Evolutionary conservation across 2,797 vertebrate species (phyloP), one percentile per base, ranked within the genome.

Genomic region (Chaetodon trifasciatus): DNA sequence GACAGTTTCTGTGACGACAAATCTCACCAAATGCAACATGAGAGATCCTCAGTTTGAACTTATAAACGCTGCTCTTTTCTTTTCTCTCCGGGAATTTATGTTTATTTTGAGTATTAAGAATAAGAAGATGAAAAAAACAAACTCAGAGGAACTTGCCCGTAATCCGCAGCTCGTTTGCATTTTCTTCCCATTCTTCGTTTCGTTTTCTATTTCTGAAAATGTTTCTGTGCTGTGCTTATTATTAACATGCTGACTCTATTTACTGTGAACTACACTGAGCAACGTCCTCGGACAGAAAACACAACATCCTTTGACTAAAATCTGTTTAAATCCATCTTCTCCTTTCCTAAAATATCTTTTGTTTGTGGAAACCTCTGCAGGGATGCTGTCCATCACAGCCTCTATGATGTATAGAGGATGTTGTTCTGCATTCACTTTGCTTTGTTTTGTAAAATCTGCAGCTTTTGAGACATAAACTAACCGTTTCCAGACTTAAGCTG

Each of bases 101-200:
- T 32, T 76, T 46, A 8, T 23, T 69, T 40, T 53, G 3, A 64
- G 39, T 39, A 47, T 23, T 16, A 32, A 40, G 39, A 8, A 10
- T 40, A 10, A 40, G 11, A 40, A 40, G 11, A 10, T 40, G 39
- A 40, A 32, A 32, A 32, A 32, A 3, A 32, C 2, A 32, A 32
- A 32, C 40, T 65, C 8, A 53, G 21, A 53, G 23, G 13, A 32
- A 58, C 32, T 40, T 50, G 35, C 13, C 16, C 0, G 2, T 44
- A 21, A 37, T 37, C 44, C 21, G 19, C 37, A 5, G 21, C 21
- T 71, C n/a, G 24, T 61, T 65, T 65, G n/a, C 0, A 3, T 74
- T 64, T 75, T 50, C 55, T 77, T 79, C 35, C 32, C 16, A 1
- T 75, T 80, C 52, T 52, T 44, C 4, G 56, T 46, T 53, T 55